Base-by-base conservation (phyloP, 2,888 invertebrate genomes). In the Phortica okadai region DNA sequence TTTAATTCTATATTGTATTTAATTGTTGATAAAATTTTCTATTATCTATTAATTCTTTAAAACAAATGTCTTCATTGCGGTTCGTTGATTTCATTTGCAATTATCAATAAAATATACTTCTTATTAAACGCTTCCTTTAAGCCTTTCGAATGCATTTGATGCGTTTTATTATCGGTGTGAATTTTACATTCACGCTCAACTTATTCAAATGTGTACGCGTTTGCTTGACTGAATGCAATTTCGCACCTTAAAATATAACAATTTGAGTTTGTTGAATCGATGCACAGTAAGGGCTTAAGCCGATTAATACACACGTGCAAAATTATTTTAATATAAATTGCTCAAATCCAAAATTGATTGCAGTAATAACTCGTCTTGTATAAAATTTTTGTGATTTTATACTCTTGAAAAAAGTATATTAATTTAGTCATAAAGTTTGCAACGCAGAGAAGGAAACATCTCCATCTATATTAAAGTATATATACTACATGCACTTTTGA, bases 341-440 rank as follows among this genome's bases (percentile, higher is more conserved):
- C 80, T 82, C 80, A 79, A 79, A 78, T 76, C 79, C 79, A 81
- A 81, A 81, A 80, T 81, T 80, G 81, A 81, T 82, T 81, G 79
- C 82, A 81, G 81, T 79, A 81, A 82, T 79, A 80, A 82, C 78
- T 81, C 79, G 78, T 80, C 80, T 82, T 79, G 80, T 78, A 70
- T 16, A 25, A 62, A 4, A 62, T 21, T 25, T 62, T 62, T 14
- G 14, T 33, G 33, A 33, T 33, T 33, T 33, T 33, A 33, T 33
- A 1, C 33, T 33, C 33, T 33, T 33, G 33, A 33, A 33, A 33
- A 33, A 1, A 2, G 33, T 33, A 33, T 5, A 33, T 33, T 33
- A 33, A 33, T 5, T 33, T 33, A 4, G 33, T 2, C 33, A 33
- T 33, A 5, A 33, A 33, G 3, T 33, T 33, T 33, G 33, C 33